Evolutionary conservation across 2,113 vertebrate genomes (phyloP).

Genomic region (Barbus barbus): DNA sequence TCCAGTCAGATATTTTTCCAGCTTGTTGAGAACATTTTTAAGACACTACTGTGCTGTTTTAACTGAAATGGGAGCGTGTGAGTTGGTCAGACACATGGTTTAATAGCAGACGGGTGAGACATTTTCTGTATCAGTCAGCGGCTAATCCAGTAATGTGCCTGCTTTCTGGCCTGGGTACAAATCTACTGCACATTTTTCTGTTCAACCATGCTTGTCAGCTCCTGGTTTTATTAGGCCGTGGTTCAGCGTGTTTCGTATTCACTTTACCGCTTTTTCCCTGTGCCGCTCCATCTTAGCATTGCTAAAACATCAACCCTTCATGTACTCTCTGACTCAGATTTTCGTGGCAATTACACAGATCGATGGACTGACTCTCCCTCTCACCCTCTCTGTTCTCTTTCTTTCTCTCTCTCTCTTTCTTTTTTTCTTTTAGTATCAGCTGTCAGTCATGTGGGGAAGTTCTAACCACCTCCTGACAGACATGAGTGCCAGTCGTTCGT

Average conservation of each 20-base stretch:
- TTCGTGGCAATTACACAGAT: constrained; percentile 75
- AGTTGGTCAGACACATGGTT: constrained; percentile 59
- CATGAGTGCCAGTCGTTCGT: constrained; percentile 67
- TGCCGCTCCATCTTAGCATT: constrained; percentile 69
- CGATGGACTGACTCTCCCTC: constrained; percentile 63
- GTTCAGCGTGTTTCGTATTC: constrained; percentile 64
- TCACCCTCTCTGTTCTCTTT: constrained; percentile 52
- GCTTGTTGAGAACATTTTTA: constrained; percentile 40
- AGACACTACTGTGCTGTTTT: constrained; percentile 44
- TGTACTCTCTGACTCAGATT: constrained; percentile 71
- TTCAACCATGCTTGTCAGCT: constrained; percentile 74
- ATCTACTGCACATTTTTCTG: constrained; percentile 61
- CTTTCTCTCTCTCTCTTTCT: background rate
- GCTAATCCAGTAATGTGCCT: constrained; percentile 68
- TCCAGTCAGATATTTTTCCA: constrained; percentile 36
- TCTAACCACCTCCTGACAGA: constrained; percentile 73
- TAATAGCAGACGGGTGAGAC: constrained; percentile 60
- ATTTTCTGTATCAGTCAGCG: constrained; percentile 72
- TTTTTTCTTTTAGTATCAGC: constrained; percentile 60
- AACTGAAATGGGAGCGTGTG: constrained; percentile 43
- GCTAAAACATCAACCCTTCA: constrained; percentile 70
- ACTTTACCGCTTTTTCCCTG: constrained; percentile 67
- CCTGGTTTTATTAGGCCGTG: constrained; percentile 72
- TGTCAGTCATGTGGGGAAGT: constrained; percentile 74
- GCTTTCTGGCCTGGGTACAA: constrained; percentile 63